Percentiles rank a stretch among this genome's conserved stretches.
phyloP scores from a whole-genome alignment of 2,888 invertebrate species.

The Andrena marginata region DNA sequence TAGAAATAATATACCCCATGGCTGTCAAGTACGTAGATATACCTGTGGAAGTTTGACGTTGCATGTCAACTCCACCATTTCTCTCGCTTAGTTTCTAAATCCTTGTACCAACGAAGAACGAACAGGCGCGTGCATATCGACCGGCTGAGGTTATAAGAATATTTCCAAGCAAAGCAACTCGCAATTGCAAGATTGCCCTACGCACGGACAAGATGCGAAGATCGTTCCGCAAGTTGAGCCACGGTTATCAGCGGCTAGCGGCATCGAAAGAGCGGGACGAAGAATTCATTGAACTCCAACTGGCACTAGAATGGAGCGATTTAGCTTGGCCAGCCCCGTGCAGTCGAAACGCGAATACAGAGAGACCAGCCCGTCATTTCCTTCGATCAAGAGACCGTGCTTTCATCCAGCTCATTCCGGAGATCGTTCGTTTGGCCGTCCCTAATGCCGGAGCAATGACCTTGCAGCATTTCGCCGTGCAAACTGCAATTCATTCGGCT shows the following conservation, averaged over 20 bases:
- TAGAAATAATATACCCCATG: too few relatives aligned
- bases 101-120: too few relatives aligned
- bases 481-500: conserved; percentile 73
- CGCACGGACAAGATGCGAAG: conserved; percentile 20
- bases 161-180: conserved; percentile 3
- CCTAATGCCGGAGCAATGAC: conserved; percentile 78
- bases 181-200: conserved; percentile 18
- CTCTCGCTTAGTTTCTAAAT: too few relatives aligned
- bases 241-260: conserved; percentile 37
- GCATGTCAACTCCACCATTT: too few relatives aligned
- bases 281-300: conserved; percentile 65
- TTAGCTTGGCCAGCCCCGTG: conserved; percentile 48
- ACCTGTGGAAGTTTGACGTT: too few relatives aligned
- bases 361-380: conserved; percentile 58
- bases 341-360: conserved; percentile 63
- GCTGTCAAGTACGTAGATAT: too few relatives aligned
- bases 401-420: conserved; percentile 73
- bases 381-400: conserved; percentile 73
- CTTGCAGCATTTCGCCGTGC: conserved; percentile 76
- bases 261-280: conserved; percentile 37
- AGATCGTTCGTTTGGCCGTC: conserved; percentile 72
- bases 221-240: conserved; percentile 21
- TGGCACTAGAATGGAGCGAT: conserved; percentile 64
- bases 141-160: neutral
- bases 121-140: neutral